phyloP scores from a whole-genome alignment of 1,140 invertebrate genomes.

The Bombus pyrosoma region DNA sequence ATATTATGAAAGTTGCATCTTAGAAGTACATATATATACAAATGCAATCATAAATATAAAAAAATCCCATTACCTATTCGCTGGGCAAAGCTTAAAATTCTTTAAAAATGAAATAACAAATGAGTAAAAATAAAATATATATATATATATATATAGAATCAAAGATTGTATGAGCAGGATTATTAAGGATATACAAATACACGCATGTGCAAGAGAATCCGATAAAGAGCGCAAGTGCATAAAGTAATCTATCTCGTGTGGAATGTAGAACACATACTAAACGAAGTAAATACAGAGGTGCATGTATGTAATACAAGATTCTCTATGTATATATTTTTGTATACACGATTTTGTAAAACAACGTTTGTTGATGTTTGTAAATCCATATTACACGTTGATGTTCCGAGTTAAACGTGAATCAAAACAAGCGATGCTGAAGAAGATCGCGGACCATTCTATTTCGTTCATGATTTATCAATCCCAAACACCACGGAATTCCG shows the following conservation, averaged over 20 bases:
- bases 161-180: background rate
- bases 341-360: conserved; percentile 36
- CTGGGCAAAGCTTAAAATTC: background rate
- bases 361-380: conserved; percentile 16
- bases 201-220: conserved; percentile 41
- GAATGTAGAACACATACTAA: conserved; percentile 1
- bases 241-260: conserved; percentile 43
- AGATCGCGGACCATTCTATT: conserved; percentile 14
- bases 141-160: too few relatives aligned
- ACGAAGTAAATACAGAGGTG: conserved; percentile 17
- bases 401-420: conserved; percentile 18
- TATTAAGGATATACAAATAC: conserved; percentile 10
- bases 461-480: conserved; percentile 12
- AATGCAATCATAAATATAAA: background rate
- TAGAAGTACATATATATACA: too few relatives aligned
- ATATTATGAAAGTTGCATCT: background rate
- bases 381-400: conserved; percentile 38
- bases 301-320: conserved; percentile 25
- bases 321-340: conserved; percentile 34
- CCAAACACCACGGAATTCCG: conserved; percentile 23
- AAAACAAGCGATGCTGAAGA: conserved; percentile 63
- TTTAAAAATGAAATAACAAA: background rate
- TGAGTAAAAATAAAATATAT: background rate
- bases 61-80: background rate
- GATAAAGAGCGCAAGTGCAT: conserved; percentile 44